Base-by-base conservation (phyloP, 2,888 invertebrate genomes). In the Branchellion lobata region DNA sequence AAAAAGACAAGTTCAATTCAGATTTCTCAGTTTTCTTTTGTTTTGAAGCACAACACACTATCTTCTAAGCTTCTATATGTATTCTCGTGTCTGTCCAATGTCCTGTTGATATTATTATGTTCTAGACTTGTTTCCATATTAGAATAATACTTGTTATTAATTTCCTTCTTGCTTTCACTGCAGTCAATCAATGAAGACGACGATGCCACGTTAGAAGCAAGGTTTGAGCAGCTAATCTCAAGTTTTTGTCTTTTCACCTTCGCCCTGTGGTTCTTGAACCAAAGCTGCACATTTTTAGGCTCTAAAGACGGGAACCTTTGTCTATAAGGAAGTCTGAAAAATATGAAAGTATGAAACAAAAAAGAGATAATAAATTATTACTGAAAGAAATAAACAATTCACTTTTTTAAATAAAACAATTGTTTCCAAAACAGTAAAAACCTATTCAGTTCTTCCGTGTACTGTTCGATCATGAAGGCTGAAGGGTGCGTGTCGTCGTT, bases 271-370 rank as follows among this genome's bases (percentile, higher is more conserved):
- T 99, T 99, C 88, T 97, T 97, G 89, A 97, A 99, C 99, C 99
- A 99, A 88, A 99, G 96, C 89, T 99, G 98, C 83, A 99, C 97
- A 87, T 99, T 99, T 90, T 98, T 98, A 68, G 97, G 95, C 88
- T 98, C 98, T 82, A 99, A 90, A n/a, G 95, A 92, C 0, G 98
- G 99, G 88, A 98, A 99, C 88, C 98, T 97, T 89, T 96, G 96
- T 86, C 98, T 89, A 88, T 98, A 99, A 78, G 95, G 94, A 92
- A 96, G 96, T 82, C 93, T 77, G 33, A 8, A 69, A 34, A 34
- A n/a, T 40, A 8, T 40, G 40, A 40, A 40, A 8, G 8, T 40
- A 8, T 14, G 40, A 40, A 40, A 8, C 8, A 8, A 14, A 40
- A 40, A 40, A 14, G 40, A 40, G 14, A 40, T 40, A 40, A 40